Evolutionary conservation across 2,888 invertebrate genomes (phyloP), one percentile per base, ranked within the genome.

Genomic region (Drosophila prolongata): DNA sequence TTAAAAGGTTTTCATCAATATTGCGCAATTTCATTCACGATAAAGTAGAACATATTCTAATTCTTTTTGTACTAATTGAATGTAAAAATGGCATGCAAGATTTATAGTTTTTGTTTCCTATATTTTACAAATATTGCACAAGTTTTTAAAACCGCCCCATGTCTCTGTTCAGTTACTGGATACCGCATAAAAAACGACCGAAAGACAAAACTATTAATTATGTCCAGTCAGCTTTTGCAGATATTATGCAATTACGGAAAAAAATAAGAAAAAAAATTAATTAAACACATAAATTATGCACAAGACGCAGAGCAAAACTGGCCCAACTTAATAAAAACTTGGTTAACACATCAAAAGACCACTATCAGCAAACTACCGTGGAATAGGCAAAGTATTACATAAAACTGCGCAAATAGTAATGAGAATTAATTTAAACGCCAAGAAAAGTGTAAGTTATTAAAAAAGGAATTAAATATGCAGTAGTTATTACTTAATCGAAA

Each of bases 221-320:
- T 46, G 55, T 64, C 43, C 74, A 64, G 55, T 44, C 62, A 65
- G 53, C 38, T 8, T 44, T 30, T 46, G 60, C 71, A 58, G 46
- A 57, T 56, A 60, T 82, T 84, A 82, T 81, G 82, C 75, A 83
- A 84, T 66, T 47, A 30, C 60, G 76, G 66, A 64, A 60, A 55
- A 67, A 52, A 55, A 40, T 55, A 57, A 71, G n/a, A 65, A 64
- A 52, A 56, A 56, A 75, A 73, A 80, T 76, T 88, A 86, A 84
- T 84, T 80, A 84, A 88, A 62, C 77, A 75, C 80, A 88, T 86
- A 83, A 84, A 88, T 83, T 88, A 84, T 88, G 84, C 87, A 42
- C 67, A 54, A 66, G 55, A 54, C 44, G 46, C 46, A 72, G 77
- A 68, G 67, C 55, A 46, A 64, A 65, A 68, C 54, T 72, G 72